Base-by-base conservation (phyloP, 2,888 invertebrate species). In the Tachystola acroxantha region DNA sequence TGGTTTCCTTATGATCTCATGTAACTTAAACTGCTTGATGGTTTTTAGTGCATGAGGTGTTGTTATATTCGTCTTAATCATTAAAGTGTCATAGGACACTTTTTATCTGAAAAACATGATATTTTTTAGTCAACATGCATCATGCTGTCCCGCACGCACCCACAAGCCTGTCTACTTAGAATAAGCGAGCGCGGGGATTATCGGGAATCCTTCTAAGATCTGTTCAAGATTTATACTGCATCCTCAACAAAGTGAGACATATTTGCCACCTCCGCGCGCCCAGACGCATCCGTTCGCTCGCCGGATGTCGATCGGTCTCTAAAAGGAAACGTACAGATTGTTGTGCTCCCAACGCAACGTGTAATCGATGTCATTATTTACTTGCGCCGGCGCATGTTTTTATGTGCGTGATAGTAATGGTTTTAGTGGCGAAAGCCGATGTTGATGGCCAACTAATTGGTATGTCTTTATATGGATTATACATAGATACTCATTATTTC, bases 351-450 rank as follows among this genome's bases (percentile, higher is more conserved):
- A 65, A 69, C 64, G 55, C 67, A 65, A 69, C 64, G 55, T 59
- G 65, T 73, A 78, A 76, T 76, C 58, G 71, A 63, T 69, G 72
- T 72, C 71, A 71, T 78, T 78, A 78, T 75, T 74, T 69, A 65
- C 66, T 57, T 53, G 57, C 50, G 53, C 52, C 26, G 11, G 37
- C 33, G 27, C 26, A 6, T 11, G 30, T 32, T 32, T 34, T 34
- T 27, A 34, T 9, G 27, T 34, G 34, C 34, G 34, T 34, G 34
- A 27, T 27, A 14, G 27, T 34, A 34, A 34, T 34, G 27, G 34
- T 19, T 27, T 24, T 33, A 33, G 25, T 16, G 34, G 34, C 34
- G 34, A 34, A 34, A 34, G 34, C 34, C 19, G 14, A 20, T 10
- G 20, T 2, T 14, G 11, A 7, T 32, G 20, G 10, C 1, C 20